Conservation (phyloP, 1,140 invertebrate species). For the Meloidogyne exigua region DNA sequence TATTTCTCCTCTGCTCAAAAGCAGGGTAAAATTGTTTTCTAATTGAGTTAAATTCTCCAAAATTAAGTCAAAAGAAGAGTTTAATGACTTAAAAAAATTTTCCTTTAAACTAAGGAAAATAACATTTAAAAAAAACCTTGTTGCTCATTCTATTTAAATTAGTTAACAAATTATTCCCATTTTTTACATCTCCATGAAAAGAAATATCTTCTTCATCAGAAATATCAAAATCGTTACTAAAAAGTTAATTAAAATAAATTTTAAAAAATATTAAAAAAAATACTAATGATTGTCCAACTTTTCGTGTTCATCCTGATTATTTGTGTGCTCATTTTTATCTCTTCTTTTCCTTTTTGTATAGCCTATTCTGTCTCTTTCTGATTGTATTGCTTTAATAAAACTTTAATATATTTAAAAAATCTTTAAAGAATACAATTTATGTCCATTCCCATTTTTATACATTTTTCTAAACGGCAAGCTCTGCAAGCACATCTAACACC, state of each 20-base stretch:
- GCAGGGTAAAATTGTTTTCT: constrained; percentile 60
- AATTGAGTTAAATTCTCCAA: constrained; percentile 55
- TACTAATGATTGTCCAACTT: not conserved
- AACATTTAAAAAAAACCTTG: not conserved
- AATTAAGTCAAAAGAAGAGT: constrained; percentile 28
- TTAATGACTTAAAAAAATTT: not conserved
- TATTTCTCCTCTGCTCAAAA: constrained; percentile 56
- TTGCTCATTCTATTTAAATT: not conserved
- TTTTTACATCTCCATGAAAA: not conserved
- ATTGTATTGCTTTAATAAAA: constrained; percentile 56
- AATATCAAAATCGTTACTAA: not conserved
- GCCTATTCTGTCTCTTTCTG: constrained; percentile 59
- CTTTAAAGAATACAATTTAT: constrained; percentile 41
- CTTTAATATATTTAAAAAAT: not conserved
- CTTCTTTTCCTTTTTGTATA: constrained; percentile 60
- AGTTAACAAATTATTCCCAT: not conserved
- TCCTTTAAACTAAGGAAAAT: not conserved
- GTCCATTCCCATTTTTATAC: constrained; percentile 60
- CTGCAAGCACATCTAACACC: constrained; percentile 61
- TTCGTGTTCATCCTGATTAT: not conserved
- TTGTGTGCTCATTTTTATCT: constrained; percentile 30
- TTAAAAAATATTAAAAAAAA: not conserved
- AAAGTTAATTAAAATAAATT: not conserved
- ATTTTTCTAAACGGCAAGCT: constrained; percentile 56
- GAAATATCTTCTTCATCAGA: constrained; percentile 21